phyloP scores from a whole-genome alignment of 2,888 invertebrate species.

The Synergus itoensis region DNA sequence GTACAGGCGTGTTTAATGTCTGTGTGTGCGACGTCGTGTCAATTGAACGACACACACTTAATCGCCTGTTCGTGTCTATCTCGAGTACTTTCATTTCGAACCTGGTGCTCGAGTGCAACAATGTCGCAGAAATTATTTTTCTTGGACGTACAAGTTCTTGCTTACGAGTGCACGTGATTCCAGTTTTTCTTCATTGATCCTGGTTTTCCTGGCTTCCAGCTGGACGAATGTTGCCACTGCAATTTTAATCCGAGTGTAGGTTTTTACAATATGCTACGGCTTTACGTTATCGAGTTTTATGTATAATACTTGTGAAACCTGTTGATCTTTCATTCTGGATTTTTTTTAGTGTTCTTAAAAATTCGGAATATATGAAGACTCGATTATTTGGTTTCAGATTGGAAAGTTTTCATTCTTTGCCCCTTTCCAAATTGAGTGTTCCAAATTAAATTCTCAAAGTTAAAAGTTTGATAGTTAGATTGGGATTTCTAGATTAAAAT shows the following conservation, averaged over 20 bases:
- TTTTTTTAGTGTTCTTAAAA: not conserved
- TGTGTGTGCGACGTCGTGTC: not conserved
- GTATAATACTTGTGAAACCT: not conserved
- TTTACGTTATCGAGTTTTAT: conserved; percentile 13
- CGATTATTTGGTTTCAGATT: no score
- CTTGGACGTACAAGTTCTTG: not conserved
- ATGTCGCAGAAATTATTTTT: conserved; percentile 25
- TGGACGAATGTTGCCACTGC: conserved; percentile 12
- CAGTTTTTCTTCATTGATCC: conserved; percentile 1
- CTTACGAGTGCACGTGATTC: conserved; percentile 13
- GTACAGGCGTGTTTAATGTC: not conserved
- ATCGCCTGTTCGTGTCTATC: not conserved
- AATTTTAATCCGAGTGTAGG: conserved; percentile 22
- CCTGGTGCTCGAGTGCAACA: not conserved
- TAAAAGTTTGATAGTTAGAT: no score
- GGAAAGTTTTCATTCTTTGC: not conserved
- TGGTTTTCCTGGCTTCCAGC: conserved; percentile 14
- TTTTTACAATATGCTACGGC: conserved; percentile 15
- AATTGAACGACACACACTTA: conserved; percentile 12
- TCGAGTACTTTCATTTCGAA: not conserved
- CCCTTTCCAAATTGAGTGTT: not conserved
- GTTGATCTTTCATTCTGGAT: conserved; percentile 14
- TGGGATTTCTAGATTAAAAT: no score
- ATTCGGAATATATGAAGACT: no score
- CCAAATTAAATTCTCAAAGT: not conserved